Evolutionary conservation across 2,797 vertebrate species (phyloP), one percentile per base, ranked within the genome.

Genomic region (Hypotaenidia okinawae): DNA sequence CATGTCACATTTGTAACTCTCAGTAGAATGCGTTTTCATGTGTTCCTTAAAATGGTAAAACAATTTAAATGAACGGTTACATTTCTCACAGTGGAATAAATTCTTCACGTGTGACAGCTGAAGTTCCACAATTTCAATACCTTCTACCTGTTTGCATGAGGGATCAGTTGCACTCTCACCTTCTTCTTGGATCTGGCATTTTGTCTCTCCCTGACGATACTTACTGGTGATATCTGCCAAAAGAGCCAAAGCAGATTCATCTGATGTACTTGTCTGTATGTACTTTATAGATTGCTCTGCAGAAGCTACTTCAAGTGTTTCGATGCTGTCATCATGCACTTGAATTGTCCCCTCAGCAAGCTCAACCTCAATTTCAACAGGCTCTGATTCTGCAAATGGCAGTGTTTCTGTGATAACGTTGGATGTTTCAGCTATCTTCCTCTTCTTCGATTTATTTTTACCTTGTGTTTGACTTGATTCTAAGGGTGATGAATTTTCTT

Each of bases 1-100:
- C 98, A 99, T 98, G 74, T 98, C 98, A 97, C 99, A 99, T 92
- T 99, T 98, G 87, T 98, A 98, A 89, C 97, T 99, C 96, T 99
- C 99, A 86, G 99, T 98, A 58, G 98, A 97, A 97, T 99, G 99
- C 66, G 98, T 98, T 98, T 99, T 99, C 98, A 99, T 97, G 98
- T 99, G 99, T 97, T 99, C 99, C 97, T 99, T 99, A 95, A 99
- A 99, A 98, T 99, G 99, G 97, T 99, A 99, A 98, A 99, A 99
- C 77, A 99, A 97, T 97, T 99, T 99, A 97, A 99, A 99, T 87
- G 98, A 98, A 93, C 98, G 99, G 69, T 99, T 99, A 79, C 99
- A 99, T 96, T 99, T 99, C 95, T 98, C 98, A 97, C 99, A 99
- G 96, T 98, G 98, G 97, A 99, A 99, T 97, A 99, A 96, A 97